Evolutionary conservation across 2,797 vertebrate species (phyloP).

Genomic region (Rhinella marina): DNA sequence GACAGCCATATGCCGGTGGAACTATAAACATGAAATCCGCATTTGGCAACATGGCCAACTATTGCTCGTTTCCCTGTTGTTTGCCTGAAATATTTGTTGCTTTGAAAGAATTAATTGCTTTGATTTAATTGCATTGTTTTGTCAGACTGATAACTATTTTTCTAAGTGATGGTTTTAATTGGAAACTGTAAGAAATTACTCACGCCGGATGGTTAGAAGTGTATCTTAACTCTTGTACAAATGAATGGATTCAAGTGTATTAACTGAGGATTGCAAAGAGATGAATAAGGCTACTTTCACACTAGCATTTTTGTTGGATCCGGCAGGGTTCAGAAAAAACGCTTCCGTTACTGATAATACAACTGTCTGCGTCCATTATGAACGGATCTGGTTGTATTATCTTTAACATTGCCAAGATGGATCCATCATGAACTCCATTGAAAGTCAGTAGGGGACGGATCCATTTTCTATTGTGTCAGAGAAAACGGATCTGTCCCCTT

Average conservation of each 20-base stretch:
- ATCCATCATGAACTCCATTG: no score
- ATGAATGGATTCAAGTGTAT: not conserved
- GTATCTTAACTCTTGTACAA: not conserved
- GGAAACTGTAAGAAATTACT: constrained; percentile 40
- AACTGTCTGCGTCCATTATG: no score
- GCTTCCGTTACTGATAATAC: no score
- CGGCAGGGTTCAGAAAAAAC: no score
- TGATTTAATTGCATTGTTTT: constrained; percentile 38
- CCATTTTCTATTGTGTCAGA: no score
- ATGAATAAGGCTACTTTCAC: no score
- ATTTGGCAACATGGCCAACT: not conserved
- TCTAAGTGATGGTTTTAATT: constrained; percentile 43
- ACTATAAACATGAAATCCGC: not conserved
- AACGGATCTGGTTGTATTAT: no score
- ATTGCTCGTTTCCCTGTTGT: not conserved
- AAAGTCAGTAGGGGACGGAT: no score
- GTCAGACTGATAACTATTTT: constrained; percentile 33
- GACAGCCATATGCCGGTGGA: not conserved
- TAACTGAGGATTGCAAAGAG: not conserved
- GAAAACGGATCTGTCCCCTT: no score
- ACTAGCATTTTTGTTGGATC: no score
- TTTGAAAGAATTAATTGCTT: constrained; percentile 33
- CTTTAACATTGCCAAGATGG: no score
- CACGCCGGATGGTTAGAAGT: not conserved
- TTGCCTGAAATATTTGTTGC: constrained; percentile 25